Conservation (phyloP, 2,888 invertebrate genomes). For the Pyralis farinalis region DNA sequence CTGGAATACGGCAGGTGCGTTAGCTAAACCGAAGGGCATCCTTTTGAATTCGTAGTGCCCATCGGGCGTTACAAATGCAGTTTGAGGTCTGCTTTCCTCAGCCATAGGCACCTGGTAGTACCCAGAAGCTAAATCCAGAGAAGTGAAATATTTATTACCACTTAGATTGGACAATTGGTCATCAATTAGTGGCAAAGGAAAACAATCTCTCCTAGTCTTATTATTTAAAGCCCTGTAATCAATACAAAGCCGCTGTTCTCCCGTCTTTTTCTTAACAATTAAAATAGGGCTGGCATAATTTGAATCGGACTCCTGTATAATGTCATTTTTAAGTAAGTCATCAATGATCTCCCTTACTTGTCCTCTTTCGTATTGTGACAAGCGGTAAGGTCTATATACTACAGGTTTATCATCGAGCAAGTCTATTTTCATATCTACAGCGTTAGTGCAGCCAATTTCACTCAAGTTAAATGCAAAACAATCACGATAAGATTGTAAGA, state of each 20-base stretch:
- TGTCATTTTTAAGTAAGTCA: too few relatives aligned
- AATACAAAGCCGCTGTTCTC: slow-evolving; percentile 21
- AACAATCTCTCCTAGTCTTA: slow-evolving; percentile 22
- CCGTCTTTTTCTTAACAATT: slow-evolving; percentile 21
- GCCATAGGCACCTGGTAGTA: slow-evolving; percentile 39
- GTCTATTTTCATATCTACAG: too few relatives aligned
- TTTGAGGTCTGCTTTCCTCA: slow-evolving; percentile 17
- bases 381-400: too few relatives aligned
- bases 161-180: slow-evolving; percentile 29
- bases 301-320: slow-evolving; percentile 20
- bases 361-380: too few relatives aligned
- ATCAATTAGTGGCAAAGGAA: slow-evolving; percentile 19
- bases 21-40: slow-evolving; percentile 32
- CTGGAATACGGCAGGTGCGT: slow-evolving; percentile 24
- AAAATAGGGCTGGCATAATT: slow-evolving; percentile 22
- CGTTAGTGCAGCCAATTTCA: too few relatives aligned
- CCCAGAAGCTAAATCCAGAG: slow-evolving; percentile 33
- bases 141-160: slow-evolving; percentile 29
- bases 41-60: slow-evolving; percentile 32
- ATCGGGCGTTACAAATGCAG: slow-evolving; percentile 28
- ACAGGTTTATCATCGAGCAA: too few relatives aligned
- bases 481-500: too few relatives aligned
- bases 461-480: too few relatives aligned
- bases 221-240: slow-evolving; percentile 27
- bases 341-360: too few relatives aligned